Conservation (phyloP, 2,888 invertebrate species). For the Tanytarsus gracilentus region DNA sequence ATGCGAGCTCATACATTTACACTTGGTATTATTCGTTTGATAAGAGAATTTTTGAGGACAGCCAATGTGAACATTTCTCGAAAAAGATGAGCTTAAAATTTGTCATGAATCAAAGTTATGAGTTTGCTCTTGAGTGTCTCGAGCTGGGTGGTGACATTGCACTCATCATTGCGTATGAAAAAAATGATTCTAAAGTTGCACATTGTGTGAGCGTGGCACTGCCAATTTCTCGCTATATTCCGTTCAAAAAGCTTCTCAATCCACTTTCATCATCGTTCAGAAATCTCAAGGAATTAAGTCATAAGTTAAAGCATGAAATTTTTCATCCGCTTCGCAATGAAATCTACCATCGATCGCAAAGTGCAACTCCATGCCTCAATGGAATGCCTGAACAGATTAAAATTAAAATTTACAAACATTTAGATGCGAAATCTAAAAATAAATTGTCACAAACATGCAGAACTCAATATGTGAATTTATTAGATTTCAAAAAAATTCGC, state of each 20-base stretch:
- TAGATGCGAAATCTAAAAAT: not conserved
- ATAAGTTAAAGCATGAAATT: slow-evolving; percentile 2
- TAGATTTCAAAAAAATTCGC: not conserved
- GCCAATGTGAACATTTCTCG: too few relatives aligned
- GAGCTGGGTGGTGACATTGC: not conserved
- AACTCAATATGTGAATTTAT: not conserved
- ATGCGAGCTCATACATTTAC: too few relatives aligned
- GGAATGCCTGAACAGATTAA: not conserved
- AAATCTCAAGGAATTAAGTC: slow-evolving; percentile 6
- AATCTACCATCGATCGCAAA: not conserved
- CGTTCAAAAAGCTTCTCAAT: not conserved
- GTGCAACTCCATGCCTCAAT: not conserved
- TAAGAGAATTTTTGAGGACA: too few relatives aligned
- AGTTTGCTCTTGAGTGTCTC: not conserved
- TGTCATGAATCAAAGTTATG: not conserved
- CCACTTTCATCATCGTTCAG: not conserved
- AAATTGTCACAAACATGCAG: not conserved
- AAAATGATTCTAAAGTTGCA: not conserved
- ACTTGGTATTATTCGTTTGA: not conserved
- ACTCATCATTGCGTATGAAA: not conserved
- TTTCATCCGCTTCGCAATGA: slow-evolving; percentile 5
- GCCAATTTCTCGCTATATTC: slow-evolving; percentile 3
- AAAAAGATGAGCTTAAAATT: not conserved
- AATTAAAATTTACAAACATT: not conserved
- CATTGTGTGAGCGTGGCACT: not conserved